phyloP scores from a whole-genome alignment of 2,113 vertebrate species.

The Clarias gariepinus region DNA sequence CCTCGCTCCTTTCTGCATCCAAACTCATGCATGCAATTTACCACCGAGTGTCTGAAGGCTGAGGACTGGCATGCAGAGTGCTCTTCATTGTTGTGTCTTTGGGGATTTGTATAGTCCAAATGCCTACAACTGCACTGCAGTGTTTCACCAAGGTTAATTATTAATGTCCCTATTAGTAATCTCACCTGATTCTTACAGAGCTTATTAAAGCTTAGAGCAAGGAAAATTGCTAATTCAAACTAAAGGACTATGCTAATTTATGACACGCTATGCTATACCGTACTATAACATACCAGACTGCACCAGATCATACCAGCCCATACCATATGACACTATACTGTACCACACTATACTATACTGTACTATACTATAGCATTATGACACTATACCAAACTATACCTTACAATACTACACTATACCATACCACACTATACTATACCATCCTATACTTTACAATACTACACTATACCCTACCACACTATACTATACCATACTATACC shows the following conservation, averaged over 20 bases:
- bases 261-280: background rate
- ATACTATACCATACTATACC: background rate
- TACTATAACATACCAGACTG: background rate
- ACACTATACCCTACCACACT: background rate
- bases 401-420: background rate
- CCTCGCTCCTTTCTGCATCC: slow-evolving; percentile 11
- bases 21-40: slow-evolving; percentile 10
- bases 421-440: too few species aligned
- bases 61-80: background rate
- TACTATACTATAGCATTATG: too few species aligned
- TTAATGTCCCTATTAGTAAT: background rate
- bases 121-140: background rate
- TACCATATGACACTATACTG: too few species aligned
- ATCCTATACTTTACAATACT: background rate
- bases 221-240: background rate
- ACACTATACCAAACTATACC: background rate
- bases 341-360: too few species aligned
- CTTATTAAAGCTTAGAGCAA: background rate
- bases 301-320: background rate
- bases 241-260: background rate
- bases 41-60: background rate
- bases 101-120: too few species aligned
- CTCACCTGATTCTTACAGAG: background rate
- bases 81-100: slow-evolving; percentile 10
- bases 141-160: background rate